Conservation (phyloP, 2,888 invertebrate genomes). For the Calameuta pallipes region DNA sequence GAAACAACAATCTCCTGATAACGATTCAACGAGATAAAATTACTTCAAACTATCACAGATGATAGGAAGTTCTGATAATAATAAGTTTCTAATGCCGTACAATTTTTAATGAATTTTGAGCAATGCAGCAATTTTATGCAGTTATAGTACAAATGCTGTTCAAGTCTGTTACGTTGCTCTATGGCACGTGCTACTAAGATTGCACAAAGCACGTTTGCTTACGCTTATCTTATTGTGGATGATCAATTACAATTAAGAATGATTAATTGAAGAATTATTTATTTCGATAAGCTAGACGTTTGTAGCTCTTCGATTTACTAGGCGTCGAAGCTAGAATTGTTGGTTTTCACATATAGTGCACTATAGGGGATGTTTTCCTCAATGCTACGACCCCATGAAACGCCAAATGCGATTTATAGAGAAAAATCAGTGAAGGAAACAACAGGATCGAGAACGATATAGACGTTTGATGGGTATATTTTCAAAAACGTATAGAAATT, state of each 20-base stretch:
- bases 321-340: neutral
- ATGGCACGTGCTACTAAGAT: constrained; percentile 22
- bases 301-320: neutral
- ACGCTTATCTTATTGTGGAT: constrained; percentile 25
- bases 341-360: neutral
- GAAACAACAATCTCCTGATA: neutral
- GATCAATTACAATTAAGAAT: neutral
- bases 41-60: neutral
- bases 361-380: neutral
- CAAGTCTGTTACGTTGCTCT: constrained; percentile 10
- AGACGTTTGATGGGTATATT: neutral
- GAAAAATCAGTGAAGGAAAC: neutral
- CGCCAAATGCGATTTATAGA: neutral
- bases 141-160: constrained; percentile 12
- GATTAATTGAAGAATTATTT: neutral
- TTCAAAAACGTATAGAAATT: neutral
- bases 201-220: constrained; percentile 50
- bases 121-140: constrained; percentile 33
- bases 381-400: neutral
- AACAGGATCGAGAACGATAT: neutral
- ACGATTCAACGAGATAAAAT: neutral
- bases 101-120: neutral
- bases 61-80: neutral
- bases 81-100: neutral
- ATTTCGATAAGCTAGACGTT: neutral